phyloP scores from a whole-genome alignment of 2,113 vertebrate species.

The Pithys albifrons region DNA sequence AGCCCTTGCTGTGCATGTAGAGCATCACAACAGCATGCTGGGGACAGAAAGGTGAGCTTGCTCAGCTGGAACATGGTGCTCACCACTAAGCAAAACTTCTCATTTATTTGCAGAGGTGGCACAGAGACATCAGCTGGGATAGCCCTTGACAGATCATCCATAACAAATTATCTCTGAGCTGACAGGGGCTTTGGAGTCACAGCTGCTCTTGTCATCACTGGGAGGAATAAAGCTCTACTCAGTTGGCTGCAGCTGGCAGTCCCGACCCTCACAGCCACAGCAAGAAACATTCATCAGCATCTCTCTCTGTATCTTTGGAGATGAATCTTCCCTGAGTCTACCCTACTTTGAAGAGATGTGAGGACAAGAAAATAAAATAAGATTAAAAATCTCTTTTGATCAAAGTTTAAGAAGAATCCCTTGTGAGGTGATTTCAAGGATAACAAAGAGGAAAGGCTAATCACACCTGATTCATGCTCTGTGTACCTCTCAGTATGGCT shows the following conservation, averaged over 20 bases:
- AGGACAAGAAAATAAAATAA: background rate
- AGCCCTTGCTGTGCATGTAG: background rate
- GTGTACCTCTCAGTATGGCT: background rate
- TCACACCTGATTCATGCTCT: background rate
- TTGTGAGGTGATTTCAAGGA: background rate
- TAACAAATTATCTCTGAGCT: background rate
- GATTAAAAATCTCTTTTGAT: background rate
- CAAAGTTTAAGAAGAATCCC: background rate
- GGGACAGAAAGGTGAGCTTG: background rate
- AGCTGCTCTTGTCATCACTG: background rate
- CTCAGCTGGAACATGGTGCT: rapidly evolving
- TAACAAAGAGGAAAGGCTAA: background rate
- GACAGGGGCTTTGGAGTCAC: background rate
- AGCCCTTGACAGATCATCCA: background rate
- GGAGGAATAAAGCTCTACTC: background rate
- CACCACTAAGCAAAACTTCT: background rate
- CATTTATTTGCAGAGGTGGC: background rate
- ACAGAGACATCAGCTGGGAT: background rate
- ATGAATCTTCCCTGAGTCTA: background rate
- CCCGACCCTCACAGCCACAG: background rate
- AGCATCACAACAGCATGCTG: background rate
- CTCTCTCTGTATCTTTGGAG: background rate
- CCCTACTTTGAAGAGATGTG: background rate
- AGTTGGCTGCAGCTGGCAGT: background rate
- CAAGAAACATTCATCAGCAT: background rate